Percentiles rank a stretch among this genome's conserved stretches.
Conservation (phyloP, 1,140 invertebrate species). For the Trachymyrmex septentrionalis region DNA sequence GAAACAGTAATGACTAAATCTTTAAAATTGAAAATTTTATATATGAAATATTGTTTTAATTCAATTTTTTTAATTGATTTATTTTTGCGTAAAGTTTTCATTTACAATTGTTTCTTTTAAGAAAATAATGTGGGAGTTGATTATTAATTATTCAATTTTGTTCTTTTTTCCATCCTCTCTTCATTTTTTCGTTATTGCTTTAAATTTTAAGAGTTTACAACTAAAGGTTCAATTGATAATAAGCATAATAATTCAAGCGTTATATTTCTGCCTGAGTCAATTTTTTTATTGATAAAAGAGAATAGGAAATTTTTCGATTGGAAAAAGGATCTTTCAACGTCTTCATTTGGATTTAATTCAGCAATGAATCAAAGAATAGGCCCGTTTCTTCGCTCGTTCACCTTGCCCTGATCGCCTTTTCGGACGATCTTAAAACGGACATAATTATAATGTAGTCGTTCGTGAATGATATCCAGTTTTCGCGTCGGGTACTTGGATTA, state of each 20-base stretch:
- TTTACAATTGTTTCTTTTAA: background rate
- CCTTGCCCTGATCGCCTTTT: slow-evolving; percentile 55
- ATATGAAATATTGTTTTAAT: background rate
- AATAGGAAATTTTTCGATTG: background rate
- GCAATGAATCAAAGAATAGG: slow-evolving; percentile 37
- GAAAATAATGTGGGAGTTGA: background rate
- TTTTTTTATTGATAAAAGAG: slow-evolving; percentile 8
- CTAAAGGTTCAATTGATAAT: background rate
- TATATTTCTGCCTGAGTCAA: background rate
- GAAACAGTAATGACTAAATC: background rate
- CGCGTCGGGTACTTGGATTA: slow-evolving; percentile 45
- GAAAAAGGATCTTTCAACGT: background rate
- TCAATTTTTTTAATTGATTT: background rate
- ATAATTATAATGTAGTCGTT: slow-evolving; percentile 53
- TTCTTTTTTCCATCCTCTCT: background rate
- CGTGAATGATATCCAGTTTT: slow-evolving; percentile 55
- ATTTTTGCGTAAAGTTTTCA: background rate
- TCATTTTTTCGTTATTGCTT: background rate
- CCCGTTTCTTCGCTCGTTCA: slow-evolving; percentile 57
- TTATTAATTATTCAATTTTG: slow-evolving; percentile 13
- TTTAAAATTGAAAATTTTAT: slow-evolving; percentile 22
- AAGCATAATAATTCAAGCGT: background rate
- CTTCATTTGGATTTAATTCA: slow-evolving; percentile 26
- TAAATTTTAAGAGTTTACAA: background rate
- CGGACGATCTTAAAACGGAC: slow-evolving; percentile 35